These are phyloP conservation scores for Trissoscelio sp. DNA, from an alignment of 2,888 invertebrate species.

Conservation along the genomic window DNA sequence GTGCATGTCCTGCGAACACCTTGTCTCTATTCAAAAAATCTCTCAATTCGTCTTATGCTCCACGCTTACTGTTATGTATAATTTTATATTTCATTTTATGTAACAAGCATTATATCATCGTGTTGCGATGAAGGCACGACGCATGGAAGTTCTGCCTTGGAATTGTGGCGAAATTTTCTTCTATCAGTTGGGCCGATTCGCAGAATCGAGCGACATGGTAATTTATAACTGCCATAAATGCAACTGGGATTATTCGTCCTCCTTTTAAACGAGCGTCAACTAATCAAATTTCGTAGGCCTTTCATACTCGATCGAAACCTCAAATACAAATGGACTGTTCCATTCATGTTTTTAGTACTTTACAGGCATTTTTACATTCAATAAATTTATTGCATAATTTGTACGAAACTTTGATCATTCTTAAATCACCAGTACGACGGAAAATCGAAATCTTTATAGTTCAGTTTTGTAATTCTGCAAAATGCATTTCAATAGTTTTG, in stretches of 20 bases:
- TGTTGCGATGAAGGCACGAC: slow-evolving; percentile 77
- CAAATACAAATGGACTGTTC: slow-evolving; percentile 7
- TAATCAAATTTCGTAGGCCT: slow-evolving; percentile 37
- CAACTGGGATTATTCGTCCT: slow-evolving; percentile 39
- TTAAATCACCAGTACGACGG: slow-evolving; percentile 18
- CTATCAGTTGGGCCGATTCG: slow-evolving; percentile 49
- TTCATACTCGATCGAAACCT: slow-evolving; percentile 4
- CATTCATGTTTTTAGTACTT: slow-evolving; percentile 10
- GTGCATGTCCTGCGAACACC: slow-evolving; percentile 39
- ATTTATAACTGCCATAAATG: slow-evolving; percentile 51
- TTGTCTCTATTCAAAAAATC: slow-evolving; percentile 15
- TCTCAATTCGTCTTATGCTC: slow-evolving; percentile 20
- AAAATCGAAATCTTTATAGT: slow-evolving; percentile 33
- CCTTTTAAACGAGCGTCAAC: slow-evolving; percentile 32
- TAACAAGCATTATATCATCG: slow-evolving; percentile 74
- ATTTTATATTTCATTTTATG: slow-evolving; percentile 51
- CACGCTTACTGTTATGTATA: slow-evolving; percentile 55
- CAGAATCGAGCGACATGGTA: slow-evolving; percentile 50
- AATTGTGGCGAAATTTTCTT: slow-evolving; percentile 58
- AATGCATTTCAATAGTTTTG: slow-evolving; percentile 6
- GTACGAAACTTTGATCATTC: slow-evolving; percentile 29
- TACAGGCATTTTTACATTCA: slow-evolving; percentile 16
- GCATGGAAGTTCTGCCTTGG: slow-evolving; percentile 80
- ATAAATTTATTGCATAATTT: slow-evolving; percentile 30
- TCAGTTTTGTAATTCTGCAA: slow-evolving; percentile 35